Evolutionary conservation across 1,140 invertebrate genomes (phyloP).

Genomic region (Temnothorax curvispinosus): DNA sequence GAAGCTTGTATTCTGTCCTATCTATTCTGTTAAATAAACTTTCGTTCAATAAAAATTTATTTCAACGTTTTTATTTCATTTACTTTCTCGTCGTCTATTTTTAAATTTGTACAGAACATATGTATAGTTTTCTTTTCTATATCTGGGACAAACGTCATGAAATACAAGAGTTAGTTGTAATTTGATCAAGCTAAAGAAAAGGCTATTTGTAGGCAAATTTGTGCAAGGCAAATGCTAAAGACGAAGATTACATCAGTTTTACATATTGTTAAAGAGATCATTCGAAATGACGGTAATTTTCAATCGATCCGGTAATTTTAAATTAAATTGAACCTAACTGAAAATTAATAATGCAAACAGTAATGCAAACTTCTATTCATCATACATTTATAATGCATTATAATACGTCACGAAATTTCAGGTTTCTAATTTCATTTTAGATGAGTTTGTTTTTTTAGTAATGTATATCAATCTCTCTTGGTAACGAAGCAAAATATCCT

Average conservation of each 20-base stretch:
- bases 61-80: not conserved
- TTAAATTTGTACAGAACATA: not conserved
- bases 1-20: not conserved
- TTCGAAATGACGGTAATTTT: conserved; percentile 20
- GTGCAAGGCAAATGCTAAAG: not conserved
- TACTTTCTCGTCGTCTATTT: not conserved
- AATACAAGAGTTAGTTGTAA: not conserved
- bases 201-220: not conserved
- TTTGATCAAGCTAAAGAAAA: not conserved
- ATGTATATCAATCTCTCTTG: not conserved
- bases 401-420: not conserved
- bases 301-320: conserved; percentile 18
- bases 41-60: not conserved
- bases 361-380: conserved; percentile 21
- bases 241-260: not conserved
- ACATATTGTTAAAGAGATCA: not conserved
- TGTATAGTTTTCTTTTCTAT: not conserved
- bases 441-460: not conserved
- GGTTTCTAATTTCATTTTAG: conserved; percentile 7
- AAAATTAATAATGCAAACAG: conserved; percentile 14
- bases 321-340: not conserved
- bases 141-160: conserved; percentile 5
- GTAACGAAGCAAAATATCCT: not conserved
- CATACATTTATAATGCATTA: not conserved
- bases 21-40: conserved; percentile 9